Conservation (phyloP, 2,797 vertebrate genomes). For the Staurois parvus region DNA sequence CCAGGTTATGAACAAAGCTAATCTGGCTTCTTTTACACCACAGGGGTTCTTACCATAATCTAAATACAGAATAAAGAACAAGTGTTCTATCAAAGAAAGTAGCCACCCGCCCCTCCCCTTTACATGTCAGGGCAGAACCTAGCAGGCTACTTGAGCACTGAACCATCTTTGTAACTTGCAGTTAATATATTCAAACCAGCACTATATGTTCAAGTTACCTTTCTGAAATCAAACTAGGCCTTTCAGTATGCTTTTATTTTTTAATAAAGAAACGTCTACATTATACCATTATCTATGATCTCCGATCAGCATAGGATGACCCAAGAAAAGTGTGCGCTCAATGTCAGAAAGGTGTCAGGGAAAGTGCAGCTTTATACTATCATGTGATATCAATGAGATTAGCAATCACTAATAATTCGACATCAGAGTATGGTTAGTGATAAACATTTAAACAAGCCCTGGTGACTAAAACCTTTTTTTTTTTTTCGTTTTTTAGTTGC, state of each 20-base stretch:
- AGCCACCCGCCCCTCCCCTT: conserved; percentile 27
- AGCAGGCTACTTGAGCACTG: conserved; percentile 34
- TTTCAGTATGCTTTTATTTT: background rate
- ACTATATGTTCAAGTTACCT: conserved; percentile 23
- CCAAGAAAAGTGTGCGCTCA: background rate
- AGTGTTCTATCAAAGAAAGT: conserved; percentile 51
- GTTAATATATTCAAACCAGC: conserved; percentile 29
- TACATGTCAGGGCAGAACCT: conserved; percentile 39
- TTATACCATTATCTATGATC: too few relatives aligned
- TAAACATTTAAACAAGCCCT: conserved; percentile 32
- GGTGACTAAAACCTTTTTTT: background rate
- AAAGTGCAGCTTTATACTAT: conserved; percentile 44
- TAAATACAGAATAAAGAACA: conserved; percentile 48
- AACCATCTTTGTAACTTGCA: conserved; percentile 1
- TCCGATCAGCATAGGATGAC: background rate
- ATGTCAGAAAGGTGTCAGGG: conserved; percentile 13
- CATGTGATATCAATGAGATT: conserved; percentile 27
- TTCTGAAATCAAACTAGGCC: conserved; percentile 20
- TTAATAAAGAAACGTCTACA: too few relatives aligned
- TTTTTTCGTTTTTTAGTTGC: background rate
- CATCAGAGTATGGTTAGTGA: conserved; percentile 53
- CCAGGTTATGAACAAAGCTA: background rate
- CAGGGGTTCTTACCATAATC: conserved; percentile 3
- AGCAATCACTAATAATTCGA: conserved; percentile 34
- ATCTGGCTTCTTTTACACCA: conserved; percentile 4